Evolutionary conservation across 2,888 invertebrate species (phyloP), one percentile per base, ranked within the genome.

Genomic region (Perithous albicinctus): DNA sequence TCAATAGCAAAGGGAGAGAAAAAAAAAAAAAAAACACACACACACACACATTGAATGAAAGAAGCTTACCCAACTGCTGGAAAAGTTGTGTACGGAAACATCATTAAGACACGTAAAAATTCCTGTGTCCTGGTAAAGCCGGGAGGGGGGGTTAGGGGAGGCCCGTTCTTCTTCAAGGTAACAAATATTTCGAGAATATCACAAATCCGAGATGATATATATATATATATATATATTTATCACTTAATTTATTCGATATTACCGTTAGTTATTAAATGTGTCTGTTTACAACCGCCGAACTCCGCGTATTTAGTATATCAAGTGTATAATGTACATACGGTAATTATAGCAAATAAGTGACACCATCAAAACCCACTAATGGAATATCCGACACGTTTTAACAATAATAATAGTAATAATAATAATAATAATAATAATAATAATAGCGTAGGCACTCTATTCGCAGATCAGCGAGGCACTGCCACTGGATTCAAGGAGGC

Each of bases 1-100:
- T 41, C 10, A 41, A 41, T 41, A 41, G 12, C 10, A 41, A n/a
- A 38, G 1, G 6, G 38, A 5, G 29, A n/a, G 20, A 20, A 43
- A 63, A 51, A 43, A 38, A 41, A 46, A 15, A 72, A 29, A 26
- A 48, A 54, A 15, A 56, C 38, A 26, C 3, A 32, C 41, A 20
- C 15, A 63, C 8, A 74, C 29, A 54, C 2, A 8, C 0, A 4
- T 12, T 23, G 48, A 38, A 15, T 51, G 15, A 64, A 59, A 23
- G 38, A 26, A 6, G 85, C 90, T 90, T 91, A 92, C 92, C 92
- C 91, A 73, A 92, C 92, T 78, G 92, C 88, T 86, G 92, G 92
- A 85, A 92, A 92, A 51, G 92, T 91, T 35, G 92, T 90, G 86
- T 92, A 92, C 35, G 92, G 92, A 87, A 92, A 92, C 92, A 92